Evolutionary conservation across 1,140 invertebrate species (phyloP), one percentile per base, ranked within the genome.

Genomic region (Kradibia gibbosae): DNA sequence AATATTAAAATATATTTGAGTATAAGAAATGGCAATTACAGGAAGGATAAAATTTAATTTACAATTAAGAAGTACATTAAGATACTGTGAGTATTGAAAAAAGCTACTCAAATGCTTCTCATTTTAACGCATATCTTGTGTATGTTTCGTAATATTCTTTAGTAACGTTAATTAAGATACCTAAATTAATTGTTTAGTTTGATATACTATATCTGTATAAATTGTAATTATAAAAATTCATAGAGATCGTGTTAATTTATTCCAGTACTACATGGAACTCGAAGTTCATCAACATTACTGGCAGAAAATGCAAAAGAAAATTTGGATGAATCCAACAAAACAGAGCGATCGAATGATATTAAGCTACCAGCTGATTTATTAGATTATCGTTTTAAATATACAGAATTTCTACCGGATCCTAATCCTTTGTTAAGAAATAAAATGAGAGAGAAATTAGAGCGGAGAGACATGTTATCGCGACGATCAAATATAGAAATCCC

Each of bases 331-430:
- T 34, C n/a, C n/a, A 13, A 67, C 36, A 34, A 73, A 7, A n/a
- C n/a, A n/a, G 20, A 4, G 42, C 36, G 31, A 3, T 57, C 5
- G 8, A 28, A 67, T 5, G 53, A 48, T 31, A 45, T 10, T 11
- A 25, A 45, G 17, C 1, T n/a, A 22, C 20, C 17, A 5, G 22
- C 67, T 62, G 4, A 0, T 45, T n/a, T 15, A n/a, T 13, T 79
- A 15, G 76, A 85, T 53, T 87, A 88, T 74, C 83, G 98, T 86
- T 95, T 95, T 89, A 91, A 95, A 48, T 99, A 98, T 91, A 97
- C 97, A 10, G 98, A 99, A 92, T 99, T 99, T 93, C 89, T 99
- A 67, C 98, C 98, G 3, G 95, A 97, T 90, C 96, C 97, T 0
- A 94, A 95, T 83, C 91, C 94, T 15, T 91, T 94, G 88, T 94